Conservation (phyloP, 2,888 invertebrate species). For the Apamea crenata region DNA sequence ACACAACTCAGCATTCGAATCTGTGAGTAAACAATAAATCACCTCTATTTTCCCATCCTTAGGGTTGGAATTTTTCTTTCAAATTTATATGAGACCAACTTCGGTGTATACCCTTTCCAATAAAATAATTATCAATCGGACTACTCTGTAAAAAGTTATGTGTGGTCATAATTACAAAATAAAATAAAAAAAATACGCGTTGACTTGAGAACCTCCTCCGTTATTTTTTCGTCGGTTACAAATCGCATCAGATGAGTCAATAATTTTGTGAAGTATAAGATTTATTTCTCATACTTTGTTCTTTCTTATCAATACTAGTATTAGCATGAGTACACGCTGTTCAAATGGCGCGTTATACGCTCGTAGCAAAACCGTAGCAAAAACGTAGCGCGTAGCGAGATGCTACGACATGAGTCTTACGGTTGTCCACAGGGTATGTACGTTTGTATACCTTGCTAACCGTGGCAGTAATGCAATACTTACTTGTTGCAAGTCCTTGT, state of each 20-base stretch:
- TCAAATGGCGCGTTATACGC: not conserved
- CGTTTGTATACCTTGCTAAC: not conserved
- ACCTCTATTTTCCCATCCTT: no score
- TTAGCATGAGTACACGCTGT: not conserved
- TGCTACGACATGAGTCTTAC: conserved; percentile 9
- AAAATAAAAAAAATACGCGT: no score
- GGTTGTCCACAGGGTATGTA: not conserved
- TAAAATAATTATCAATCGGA: no score
- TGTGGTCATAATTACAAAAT: no score
- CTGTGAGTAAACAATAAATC: no score
- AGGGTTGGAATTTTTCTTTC: no score
- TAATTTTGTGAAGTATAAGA: not conserved
- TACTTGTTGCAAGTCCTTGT: not conserved
- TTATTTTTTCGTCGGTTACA: no score
- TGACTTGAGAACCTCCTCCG: no score
- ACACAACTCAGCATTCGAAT: no score
- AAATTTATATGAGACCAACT: no score
- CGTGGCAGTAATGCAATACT: not conserved
- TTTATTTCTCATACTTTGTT: not conserved
- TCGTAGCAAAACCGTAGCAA: conserved; percentile 11
- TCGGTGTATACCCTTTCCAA: no score
- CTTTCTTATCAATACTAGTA: not conserved
- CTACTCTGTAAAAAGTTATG: no score
- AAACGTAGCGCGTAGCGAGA: conserved; percentile 20
- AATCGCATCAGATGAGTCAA: not conserved